These are phyloP conservation scores for Apis laboriosa DNA, from an alignment of 1,140 invertebrate species.

Conservation along the genomic window DNA sequence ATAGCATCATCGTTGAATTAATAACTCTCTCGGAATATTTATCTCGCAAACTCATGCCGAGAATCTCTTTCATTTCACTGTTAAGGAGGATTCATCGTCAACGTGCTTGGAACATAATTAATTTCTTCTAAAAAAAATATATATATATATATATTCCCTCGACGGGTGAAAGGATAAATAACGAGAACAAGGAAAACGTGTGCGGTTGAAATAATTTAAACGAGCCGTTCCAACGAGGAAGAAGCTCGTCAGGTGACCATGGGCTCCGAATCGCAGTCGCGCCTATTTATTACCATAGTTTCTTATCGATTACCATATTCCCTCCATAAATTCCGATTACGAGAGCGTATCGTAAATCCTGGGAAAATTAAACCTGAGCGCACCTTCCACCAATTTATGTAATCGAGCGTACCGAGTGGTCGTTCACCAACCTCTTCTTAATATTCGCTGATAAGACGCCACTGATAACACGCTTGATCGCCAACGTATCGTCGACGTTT, in stretches of 20 bases:
- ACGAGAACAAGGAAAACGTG: background rate
- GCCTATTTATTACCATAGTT: constrained; percentile 53
- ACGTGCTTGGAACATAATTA: too few species aligned
- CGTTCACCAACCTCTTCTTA: constrained; percentile 11
- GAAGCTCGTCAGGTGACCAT: constrained; percentile 31
- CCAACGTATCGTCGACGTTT: constrained; percentile 18
- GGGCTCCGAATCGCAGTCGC: constrained; percentile 10
- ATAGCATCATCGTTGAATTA: too few species aligned
- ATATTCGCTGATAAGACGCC: constrained; percentile 43
- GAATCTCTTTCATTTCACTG: too few species aligned
- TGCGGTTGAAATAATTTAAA: constrained; percentile 36
- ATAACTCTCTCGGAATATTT: too few species aligned
- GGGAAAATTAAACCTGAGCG: constrained; percentile 26
- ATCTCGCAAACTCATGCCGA: too few species aligned
- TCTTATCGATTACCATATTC: constrained; percentile 53
- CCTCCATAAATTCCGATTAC: constrained; percentile 41
- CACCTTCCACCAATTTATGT: constrained; percentile 28
- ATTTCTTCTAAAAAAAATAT: too few species aligned
- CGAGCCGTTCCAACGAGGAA: background rate
- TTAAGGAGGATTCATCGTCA: too few species aligned
- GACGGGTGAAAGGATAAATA: background rate
- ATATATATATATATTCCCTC: too few species aligned
- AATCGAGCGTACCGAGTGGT: constrained; percentile 16
- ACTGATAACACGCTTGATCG: constrained; percentile 25
- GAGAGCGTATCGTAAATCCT: constrained; percentile 50